These are phyloP conservation scores for Brachyrhaphis roseni DNA, from an alignment of 2,797 vertebrate genomes.

Conservation along the genomic window DNA sequence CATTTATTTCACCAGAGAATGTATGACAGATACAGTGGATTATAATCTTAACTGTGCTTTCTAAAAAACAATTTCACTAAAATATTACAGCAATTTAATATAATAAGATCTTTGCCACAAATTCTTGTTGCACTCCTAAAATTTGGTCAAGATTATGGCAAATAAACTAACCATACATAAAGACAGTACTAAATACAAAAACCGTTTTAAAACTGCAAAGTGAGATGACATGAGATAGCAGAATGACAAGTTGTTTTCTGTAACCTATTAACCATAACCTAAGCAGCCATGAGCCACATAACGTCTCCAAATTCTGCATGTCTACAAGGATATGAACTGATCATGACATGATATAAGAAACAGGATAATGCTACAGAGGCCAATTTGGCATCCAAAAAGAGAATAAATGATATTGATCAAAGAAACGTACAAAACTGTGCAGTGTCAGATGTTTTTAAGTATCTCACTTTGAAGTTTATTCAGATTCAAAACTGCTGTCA, in stretches of 20 bases:
- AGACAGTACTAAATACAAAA: not conserved
- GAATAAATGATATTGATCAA: slow-evolving; percentile 2
- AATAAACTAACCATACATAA: not conserved
- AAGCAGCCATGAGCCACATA: not conserved
- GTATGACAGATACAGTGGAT: not conserved
- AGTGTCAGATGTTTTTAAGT: slow-evolving; percentile 2
- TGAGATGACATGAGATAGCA: not conserved
- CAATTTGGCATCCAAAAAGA: not conserved
- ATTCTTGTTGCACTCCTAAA: not conserved
- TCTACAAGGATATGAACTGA: not conserved
- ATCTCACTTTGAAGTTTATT: not conserved
- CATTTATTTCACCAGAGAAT: not conserved
- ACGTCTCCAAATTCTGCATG: not conserved
- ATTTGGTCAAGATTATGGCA: not conserved
- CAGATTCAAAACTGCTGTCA: slow-evolving; percentile 5
- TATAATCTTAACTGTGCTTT: not conserved
- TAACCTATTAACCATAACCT: not conserved
- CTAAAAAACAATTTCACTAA: not conserved
- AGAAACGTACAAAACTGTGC: not conserved
- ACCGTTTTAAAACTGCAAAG: not conserved
- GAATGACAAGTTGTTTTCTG: not conserved
- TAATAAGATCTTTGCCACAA: not conserved
- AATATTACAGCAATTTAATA: not conserved
- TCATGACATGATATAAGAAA: not conserved
- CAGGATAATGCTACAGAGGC: not conserved